Base-by-base conservation (phyloP, 2,888 invertebrate species). In the Cantharis flavilabris region DNA sequence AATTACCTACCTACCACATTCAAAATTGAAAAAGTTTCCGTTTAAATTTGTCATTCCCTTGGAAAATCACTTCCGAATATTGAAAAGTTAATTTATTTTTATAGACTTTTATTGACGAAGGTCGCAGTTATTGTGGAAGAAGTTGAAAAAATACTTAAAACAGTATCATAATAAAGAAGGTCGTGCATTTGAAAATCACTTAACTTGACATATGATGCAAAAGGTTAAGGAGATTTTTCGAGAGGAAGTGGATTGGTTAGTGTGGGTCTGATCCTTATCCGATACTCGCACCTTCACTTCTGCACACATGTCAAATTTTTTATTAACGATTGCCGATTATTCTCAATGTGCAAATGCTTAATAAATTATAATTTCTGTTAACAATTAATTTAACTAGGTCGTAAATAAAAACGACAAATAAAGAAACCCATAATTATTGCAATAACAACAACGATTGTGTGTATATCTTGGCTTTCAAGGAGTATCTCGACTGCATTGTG, bases 401-500 rank as follows among this genome's bases (percentile, higher is more conserved):
- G 26, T 67, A 67, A 67, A 67, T 67, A 67, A 67, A 67, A 67
- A 67, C 13, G 23, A 23, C 65, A 67, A 67, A 67, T 67, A 23
- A 67, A 67, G 65, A 67, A 33, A 49, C 13, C 65, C 13, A 67
- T 67, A 67, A 67, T 67, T 67, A 67, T 67, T 26, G 65, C 65
- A 23, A 23, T 67, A 67, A 67, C 26, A 65, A 65, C 63, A 64
- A 18, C 65, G 13, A 26, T 67, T 67, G 65, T 67, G 65, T 67
- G 65, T 67, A 13, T 18, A 23, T 23, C 49, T 49, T 49, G 49
- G 49, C 72, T 70, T 73, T 76, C 76, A 73, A 76, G 76, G 65
- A 76, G 65, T 76, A 73, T 70, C 70, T 73, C 9, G 26, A 67
- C 23, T 67, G 26, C 26, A 67, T 76, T 76, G 69, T 62, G 20